Percentiles rank a stretch among this genome's conserved stretches.
Conservation (phyloP, 1,140 invertebrate genomes). For the Planococcus citri region DNA sequence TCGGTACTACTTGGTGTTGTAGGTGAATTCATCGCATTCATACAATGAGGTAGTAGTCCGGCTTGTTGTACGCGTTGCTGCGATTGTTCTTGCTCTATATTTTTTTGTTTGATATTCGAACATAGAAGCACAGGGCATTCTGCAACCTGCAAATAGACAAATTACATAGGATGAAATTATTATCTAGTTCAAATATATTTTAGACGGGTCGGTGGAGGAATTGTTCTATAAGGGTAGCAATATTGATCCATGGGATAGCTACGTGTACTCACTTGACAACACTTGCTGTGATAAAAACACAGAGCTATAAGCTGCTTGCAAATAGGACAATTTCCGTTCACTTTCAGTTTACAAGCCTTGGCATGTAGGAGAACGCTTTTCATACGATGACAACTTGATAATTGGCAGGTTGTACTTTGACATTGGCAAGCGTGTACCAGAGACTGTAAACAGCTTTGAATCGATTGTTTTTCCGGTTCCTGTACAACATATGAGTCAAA, state of each 20-base stretch:
- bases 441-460: conserved; percentile 94
- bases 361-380: conserved; percentile 94
- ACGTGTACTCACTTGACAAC: conserved; percentile 63
- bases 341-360: conserved; percentile 90
- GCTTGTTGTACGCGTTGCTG: conserved; percentile 83
- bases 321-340: conserved; percentile 90
- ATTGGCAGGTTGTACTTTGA: conserved; percentile 91
- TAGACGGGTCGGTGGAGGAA: too few species aligned
- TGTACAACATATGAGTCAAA: conserved; percentile 34
- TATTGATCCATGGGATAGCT: too few species aligned
- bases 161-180: conserved; percentile 23
- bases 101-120: conserved; percentile 93
- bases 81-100: conserved; percentile 87
- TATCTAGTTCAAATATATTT: neutral
- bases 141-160: conserved; percentile 43
- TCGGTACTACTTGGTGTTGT: conserved; percentile 34
- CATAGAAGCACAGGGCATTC: conserved; percentile 98
- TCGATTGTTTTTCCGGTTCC: conserved; percentile 84
- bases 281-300: conserved; percentile 98
- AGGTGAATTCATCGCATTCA: conserved; percentile 80
- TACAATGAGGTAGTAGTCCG: conserved; percentile 70
- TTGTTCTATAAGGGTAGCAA: too few species aligned
- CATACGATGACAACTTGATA: conserved; percentile 96
- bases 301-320: conserved; percentile 97
- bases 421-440: conserved; percentile 94